A percentile compares a stretch with the other conserved stretches of the same genome.
Conservation (phyloP, 2,888 invertebrate genomes). For the Sicus ferrugineus region DNA sequence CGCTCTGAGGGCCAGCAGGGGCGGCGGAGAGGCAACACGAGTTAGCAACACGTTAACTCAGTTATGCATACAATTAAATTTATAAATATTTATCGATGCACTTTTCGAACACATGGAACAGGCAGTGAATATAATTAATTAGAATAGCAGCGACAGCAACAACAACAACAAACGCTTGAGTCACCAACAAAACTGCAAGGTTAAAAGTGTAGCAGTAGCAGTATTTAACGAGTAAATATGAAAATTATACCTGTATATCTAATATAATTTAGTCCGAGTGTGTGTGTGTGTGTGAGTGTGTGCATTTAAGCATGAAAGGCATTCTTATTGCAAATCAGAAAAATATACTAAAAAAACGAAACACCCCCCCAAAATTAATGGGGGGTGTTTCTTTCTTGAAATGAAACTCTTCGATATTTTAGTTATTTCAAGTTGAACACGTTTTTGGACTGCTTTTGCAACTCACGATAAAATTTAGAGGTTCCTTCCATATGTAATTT, state of each 20-base stretch:
- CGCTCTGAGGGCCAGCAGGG: constrained; percentile 2
- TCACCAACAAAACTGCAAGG: constrained; percentile 30
- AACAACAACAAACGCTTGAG: constrained; percentile 12
- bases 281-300: neutral
- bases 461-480: too few relatives aligned
- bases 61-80: constrained; percentile 23
- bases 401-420: too few relatives aligned
- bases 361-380: too few relatives aligned
- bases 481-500: too few relatives aligned
- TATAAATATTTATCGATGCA: constrained; percentile 30
- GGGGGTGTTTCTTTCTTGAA: too few relatives aligned
- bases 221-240: constrained; percentile 7
- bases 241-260: neutral
- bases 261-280: neutral
- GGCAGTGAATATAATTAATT: constrained; percentile 25
- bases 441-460: too few relatives aligned
- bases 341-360: too few relatives aligned
- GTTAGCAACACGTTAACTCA: neutral
- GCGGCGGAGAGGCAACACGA: neutral
- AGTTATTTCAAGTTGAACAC: too few relatives aligned
- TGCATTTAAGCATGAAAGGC: neutral
- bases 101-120: neutral
- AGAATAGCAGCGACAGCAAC: constrained; percentile 24
- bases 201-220: constrained; percentile 5
- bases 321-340: neutral